phyloP scores from a whole-genome alignment of 2,797 vertebrate species.

The Bufotes viridis region DNA sequence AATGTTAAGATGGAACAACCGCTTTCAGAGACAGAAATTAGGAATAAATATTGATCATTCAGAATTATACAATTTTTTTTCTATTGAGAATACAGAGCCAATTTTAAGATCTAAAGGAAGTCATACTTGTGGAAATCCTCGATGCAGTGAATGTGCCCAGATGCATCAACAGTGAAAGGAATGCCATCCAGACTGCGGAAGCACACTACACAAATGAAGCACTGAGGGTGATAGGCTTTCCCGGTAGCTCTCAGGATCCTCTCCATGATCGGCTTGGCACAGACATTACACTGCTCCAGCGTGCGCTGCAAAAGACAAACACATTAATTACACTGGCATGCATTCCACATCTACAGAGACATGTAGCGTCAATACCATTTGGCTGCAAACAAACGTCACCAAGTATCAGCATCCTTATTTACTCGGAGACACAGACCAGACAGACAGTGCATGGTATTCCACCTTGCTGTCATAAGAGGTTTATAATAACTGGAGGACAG shows the following conservation, averaged over 20 bases:
- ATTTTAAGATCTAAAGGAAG: background rate
- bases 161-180: constrained; percentile 94
- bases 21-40: background rate
- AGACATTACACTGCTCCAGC: constrained; percentile 94
- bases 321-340: background rate
- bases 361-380: background rate
- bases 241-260: constrained; percentile 94
- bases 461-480: background rate
- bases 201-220: constrained; percentile 98
- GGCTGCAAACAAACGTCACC: background rate
- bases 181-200: constrained; percentile 94
- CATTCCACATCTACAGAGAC: too few relatives aligned
- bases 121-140: constrained; percentile 98
- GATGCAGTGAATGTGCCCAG: constrained; percentile 98
- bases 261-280: constrained; percentile 97
- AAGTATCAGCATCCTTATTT: background rate
- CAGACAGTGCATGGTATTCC: too few relatives aligned
- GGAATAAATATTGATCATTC: background rate
- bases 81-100: background rate
- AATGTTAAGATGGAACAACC: too few relatives aligned
- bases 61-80: background rate
- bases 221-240: constrained; percentile 97
- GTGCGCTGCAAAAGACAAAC: constrained; percentile 82
- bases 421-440: background rate
- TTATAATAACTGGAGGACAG: background rate